Evolutionary conservation across 2,797 vertebrate species (phyloP).

Genomic region (Platyrinchus mystaceus): DNA sequence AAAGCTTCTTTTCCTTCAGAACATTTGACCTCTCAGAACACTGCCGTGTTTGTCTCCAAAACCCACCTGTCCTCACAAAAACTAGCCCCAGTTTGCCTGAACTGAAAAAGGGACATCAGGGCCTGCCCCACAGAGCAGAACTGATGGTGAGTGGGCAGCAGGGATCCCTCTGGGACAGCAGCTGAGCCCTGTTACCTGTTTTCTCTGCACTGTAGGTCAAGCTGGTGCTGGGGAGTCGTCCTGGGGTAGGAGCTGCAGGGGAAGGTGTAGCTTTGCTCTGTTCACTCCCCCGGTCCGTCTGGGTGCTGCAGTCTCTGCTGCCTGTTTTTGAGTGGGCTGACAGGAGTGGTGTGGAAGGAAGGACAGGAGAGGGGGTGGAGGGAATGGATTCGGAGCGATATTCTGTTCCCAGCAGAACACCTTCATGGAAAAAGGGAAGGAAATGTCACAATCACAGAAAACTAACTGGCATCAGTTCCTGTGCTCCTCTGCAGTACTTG

Average conservation of each 20-base stretch:
- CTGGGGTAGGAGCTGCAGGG: conserved; percentile 69
- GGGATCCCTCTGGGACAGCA: neutral
- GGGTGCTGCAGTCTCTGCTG: conserved; percentile 96
- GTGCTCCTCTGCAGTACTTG: neutral
- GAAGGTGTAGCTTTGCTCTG: conserved; percentile 76
- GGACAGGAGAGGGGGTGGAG: conserved; percentile 91
- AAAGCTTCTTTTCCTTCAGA: neutral
- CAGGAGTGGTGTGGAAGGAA: conserved; percentile 85
- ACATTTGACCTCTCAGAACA: neutral
- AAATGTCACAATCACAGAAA: neutral
- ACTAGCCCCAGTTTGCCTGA: neutral
- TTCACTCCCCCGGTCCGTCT: conserved; percentile 89
- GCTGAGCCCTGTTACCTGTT: conserved; percentile 76
- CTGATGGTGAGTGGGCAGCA: neutral
- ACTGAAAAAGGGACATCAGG: neutral
- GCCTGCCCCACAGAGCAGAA: neutral
- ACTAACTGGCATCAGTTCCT: neutral
- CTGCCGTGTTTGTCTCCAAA: neutral
- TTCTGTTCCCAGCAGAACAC: conserved; percentile 91
- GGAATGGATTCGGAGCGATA: conserved; percentile 90
- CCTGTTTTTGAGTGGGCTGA: conserved; percentile 92
- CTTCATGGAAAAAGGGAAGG: conserved; percentile 63
- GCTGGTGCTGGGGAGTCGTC: conserved; percentile 81
- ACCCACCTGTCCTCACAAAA: neutral
- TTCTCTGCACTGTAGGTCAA: conserved; percentile 87